A percentile compares a stretch with the other conserved stretches of the same genome.
Evolutionary conservation across 2,797 vertebrate species (phyloP).

Genomic region (Fistularia tabacaria): DNA sequence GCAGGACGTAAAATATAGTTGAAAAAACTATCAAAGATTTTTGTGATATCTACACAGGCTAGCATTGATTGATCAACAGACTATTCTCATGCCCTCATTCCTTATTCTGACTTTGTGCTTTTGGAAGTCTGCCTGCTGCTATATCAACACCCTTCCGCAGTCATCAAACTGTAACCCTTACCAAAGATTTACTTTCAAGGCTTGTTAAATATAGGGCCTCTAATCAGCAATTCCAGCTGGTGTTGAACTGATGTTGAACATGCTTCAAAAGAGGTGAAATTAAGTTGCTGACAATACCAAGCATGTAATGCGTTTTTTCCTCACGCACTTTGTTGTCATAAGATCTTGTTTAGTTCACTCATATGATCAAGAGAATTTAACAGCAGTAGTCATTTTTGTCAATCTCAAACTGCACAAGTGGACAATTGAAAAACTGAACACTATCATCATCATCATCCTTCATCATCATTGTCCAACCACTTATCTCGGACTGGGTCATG

Average conservation of each 20-base stretch:
- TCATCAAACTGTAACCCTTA: conserved; percentile 53
- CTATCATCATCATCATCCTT: no score
- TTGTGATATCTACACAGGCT: conserved; percentile 22
- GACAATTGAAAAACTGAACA: no score
- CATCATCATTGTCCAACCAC: no score
- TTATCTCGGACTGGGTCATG: no score
- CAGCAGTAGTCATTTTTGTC: no score
- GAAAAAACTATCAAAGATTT: conserved; percentile 8
- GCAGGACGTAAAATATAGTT: conserved; percentile 1
- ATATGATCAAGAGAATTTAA: no score
- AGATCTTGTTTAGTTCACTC: no score
- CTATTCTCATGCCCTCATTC: conserved; percentile 18
- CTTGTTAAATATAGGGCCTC: conserved; percentile 45
- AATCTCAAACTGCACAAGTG: no score
- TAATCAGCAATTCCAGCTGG: conserved; percentile 52
- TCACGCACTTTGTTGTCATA: no score
- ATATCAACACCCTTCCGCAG: conserved; percentile 48
- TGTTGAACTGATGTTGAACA: conserved; percentile 23
- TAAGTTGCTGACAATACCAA: not conserved
- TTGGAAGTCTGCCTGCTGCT: conserved; percentile 39
- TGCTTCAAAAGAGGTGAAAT: conserved; percentile 17
- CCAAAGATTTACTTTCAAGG: conserved; percentile 45
- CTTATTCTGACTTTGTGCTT: conserved; percentile 17
- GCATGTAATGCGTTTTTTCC: not conserved
- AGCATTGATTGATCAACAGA: conserved; percentile 16